Evolutionary conservation across 2,888 invertebrate genomes (phyloP).

Genomic region (Erebia palarica): DNA sequence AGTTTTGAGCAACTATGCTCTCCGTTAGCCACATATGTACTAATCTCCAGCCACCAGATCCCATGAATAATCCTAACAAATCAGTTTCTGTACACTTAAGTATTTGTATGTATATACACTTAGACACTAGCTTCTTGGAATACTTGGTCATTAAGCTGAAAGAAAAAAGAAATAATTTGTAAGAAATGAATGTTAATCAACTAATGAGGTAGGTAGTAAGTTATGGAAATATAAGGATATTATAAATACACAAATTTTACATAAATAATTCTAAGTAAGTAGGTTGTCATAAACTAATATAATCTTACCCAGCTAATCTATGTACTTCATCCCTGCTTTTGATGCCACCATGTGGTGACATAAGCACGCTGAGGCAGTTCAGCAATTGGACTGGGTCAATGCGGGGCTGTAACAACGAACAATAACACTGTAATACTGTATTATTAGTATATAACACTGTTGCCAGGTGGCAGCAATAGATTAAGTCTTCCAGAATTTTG

Average conservation of each 20-base stretch:
- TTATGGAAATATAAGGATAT: too few relatives aligned
- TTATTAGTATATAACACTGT: not conserved
- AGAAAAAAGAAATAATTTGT: slow-evolving; percentile 50
- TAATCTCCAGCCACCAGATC: slow-evolving; percentile 95
- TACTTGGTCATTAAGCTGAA: slow-evolving; percentile 97
- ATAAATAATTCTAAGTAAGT: not conserved
- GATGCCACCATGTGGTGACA: slow-evolving; percentile 93
- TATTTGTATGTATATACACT: slow-evolving; percentile 97
- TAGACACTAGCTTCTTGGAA: slow-evolving; percentile 96
- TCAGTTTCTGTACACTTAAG: slow-evolving; percentile 92
- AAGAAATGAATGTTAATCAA: not conserved
- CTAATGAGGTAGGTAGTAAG: too few relatives aligned
- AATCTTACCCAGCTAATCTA: slow-evolving; percentile 90
- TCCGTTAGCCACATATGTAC: slow-evolving; percentile 96
- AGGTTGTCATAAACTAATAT: slow-evolving; percentile 46
- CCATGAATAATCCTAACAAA: slow-evolving; percentile 93
- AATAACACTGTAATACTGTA: slow-evolving; percentile 3
- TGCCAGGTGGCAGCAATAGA: not conserved
- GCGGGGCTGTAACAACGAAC: slow-evolving; percentile 88
- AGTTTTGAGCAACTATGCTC: slow-evolving; percentile 91
- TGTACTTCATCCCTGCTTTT: slow-evolving; percentile 93
- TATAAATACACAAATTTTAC: not conserved
- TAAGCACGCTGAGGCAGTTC: slow-evolving; percentile 92
- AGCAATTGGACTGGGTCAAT: slow-evolving; percentile 95
- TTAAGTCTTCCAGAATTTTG: too few relatives aligned